Evolutionary conservation across 2,888 invertebrate species (phyloP), one percentile per base, ranked within the genome.

Genomic region (Zonitis immaculata): DNA sequence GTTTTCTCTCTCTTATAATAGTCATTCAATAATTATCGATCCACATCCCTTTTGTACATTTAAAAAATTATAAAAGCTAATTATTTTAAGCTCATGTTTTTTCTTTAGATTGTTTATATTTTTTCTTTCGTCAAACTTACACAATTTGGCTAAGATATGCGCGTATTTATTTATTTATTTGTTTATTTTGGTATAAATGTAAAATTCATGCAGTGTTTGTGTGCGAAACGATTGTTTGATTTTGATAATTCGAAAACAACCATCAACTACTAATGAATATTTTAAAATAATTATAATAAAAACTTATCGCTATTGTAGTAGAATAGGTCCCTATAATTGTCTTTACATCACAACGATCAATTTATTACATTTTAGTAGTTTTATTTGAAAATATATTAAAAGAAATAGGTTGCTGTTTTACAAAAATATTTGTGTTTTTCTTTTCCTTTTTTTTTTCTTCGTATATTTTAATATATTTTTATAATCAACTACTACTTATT

Each of bases 11-110:
- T 32, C 14, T 32, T 14, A 14, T 14, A 32, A 3, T 6, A 7
- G 7, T 32, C 32, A 32, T 14, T 32, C 32, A 14, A n/a, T 32
- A 32, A 14, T 52, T 54, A 44, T 47, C 42, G 22, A 32, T n/a
- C n/a, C n/a, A n/a, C n/a, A n/a, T n/a, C n/a, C 57, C 32, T 51
- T 45, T 61, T 56, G 50, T 62, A 59, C 57, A 48, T 55, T 67
- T 68, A 68, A 62, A 70, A 68, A 68, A 66, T 68, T 69, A 69
- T 62, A 69, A 69, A 70, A 69, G 67, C 68, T 68, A 67, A 50
- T 58, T 54, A 56, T 62, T 70, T n/a, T n/a, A 70, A 70, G 70
- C 70, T 70, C 68, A 66, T 67, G n/a, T n/a, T n/a, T n/a, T n/a
- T n/a, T 58, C 9, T 60, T 64, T 57, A 63, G 64, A 61, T 63